phyloP scores from a whole-genome alignment of 1,140 invertebrate species.

The Zaprionus africanus region DNA sequence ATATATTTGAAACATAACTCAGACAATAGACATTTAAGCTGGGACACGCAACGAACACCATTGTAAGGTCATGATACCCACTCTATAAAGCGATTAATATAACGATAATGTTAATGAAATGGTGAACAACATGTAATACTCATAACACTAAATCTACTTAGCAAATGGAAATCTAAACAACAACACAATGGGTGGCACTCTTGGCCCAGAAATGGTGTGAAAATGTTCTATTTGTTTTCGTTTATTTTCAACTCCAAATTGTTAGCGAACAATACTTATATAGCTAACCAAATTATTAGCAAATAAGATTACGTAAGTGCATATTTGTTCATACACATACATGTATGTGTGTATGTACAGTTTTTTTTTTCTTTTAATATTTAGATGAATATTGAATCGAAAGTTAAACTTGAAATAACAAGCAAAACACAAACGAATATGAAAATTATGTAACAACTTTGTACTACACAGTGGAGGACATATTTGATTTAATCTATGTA shows the following conservation, averaged over 20 bases:
- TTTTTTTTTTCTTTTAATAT: constrained; percentile 30
- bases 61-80: constrained; percentile 12
- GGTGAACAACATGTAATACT: constrained; percentile 17
- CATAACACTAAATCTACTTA: constrained; percentile 24
- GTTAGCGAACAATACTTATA: constrained; percentile 14
- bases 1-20: constrained; percentile 18
- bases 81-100: constrained; percentile 1
- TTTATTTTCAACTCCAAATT: constrained; percentile 20
- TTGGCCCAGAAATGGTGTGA: not conserved
- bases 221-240: constrained; percentile 35
- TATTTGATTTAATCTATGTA: constrained; percentile 26
- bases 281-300: constrained; percentile 59
- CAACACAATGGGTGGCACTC: constrained; percentile 13
- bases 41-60: constrained; percentile 53
- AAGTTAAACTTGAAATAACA: constrained; percentile 43
- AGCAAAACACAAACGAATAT: constrained; percentile 5
- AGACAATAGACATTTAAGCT: constrained; percentile 61
- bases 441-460: constrained; percentile 47
- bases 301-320: constrained; percentile 33
- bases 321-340: constrained; percentile 16
- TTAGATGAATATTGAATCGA: constrained; percentile 38
- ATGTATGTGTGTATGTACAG: constrained; percentile 17
- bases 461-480: constrained; percentile 55
- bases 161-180: constrained; percentile 43
- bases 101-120: constrained; percentile 4